Evolutionary conservation across 2,113 vertebrate species (phyloP), one percentile per base, ranked within the genome.

Genomic region (Bos taurus): DNA sequence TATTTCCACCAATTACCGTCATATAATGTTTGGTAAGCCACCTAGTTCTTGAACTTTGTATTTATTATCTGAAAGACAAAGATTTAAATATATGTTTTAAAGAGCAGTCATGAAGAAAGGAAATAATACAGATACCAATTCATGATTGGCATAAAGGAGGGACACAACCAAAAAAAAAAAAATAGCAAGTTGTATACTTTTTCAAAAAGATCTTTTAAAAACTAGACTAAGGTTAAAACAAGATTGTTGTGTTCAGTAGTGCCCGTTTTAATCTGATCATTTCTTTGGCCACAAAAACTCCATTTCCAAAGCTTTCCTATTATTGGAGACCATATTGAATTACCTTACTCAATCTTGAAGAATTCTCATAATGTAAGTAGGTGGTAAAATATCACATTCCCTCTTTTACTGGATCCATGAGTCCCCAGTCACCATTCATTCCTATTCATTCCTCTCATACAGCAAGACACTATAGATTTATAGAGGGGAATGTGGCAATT

Each of bases 401-500:
- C 12, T 54, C 64, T 97, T 90, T 67, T 54, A 88, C 7, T 60
- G 46, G 91, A 86, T 92, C 86, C 40, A 19, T 40, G 50, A 93
- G 30, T 91, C 33, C 57, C 84, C 59, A 95, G 23, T 91, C 54
- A 26, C 81, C 33, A 74, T 90, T 95, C 94, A 91, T 83, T 54
- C 59, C 19, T 50, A 74, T 91, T 95, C 94, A 89, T 83, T 59
- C 43, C 16, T 64, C 91, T 97, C 56, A 83, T 59, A 91, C 0
- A 0, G n/a, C 40, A 93, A 96, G 83, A 96, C 74, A 86, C 85
- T 95, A 91, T 91, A 95, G 91, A 95, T 97, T 94, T 96, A 97
- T 96, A 96, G 96, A 91, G 86, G 26, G 19, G 91, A 98, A 96
- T 7, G 0, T 91, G 82, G 57, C 96, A 96, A 97, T 97, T 98